phyloP scores from a whole-genome alignment of 1,140 invertebrate genomes.

The Dicyema japonicum region DNA sequence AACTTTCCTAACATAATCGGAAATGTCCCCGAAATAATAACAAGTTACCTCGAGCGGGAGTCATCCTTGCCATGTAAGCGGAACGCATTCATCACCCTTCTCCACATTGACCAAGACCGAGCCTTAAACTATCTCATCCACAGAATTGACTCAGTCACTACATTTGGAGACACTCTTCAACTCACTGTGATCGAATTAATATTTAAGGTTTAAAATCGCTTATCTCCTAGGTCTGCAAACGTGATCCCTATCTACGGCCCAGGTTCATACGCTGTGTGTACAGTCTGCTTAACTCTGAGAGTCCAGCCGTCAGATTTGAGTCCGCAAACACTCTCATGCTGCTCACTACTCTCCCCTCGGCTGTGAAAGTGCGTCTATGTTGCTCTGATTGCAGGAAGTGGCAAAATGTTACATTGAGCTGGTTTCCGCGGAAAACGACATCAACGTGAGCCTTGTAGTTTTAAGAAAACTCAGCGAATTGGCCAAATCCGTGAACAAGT shows the following conservation, averaged over 20 bases:
- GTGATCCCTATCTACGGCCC: slow-evolving; percentile 53
- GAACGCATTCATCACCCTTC: slow-evolving; percentile 89
- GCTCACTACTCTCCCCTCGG: slow-evolving; percentile 66
- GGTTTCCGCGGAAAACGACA: slow-evolving; percentile 91
- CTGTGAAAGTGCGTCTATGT: too few relatives aligned
- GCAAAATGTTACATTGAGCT: slow-evolving; percentile 88
- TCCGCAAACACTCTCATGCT: slow-evolving; percentile 95
- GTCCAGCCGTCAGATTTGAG: slow-evolving; percentile 81
- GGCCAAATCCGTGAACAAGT: too few relatives aligned
- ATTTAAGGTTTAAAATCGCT: slow-evolving; percentile 93
- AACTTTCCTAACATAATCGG: too few relatives aligned
- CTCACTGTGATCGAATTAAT: slow-evolving; percentile 92
- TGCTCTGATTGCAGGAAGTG: too few relatives aligned
- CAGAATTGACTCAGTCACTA: slow-evolving; percentile 48
- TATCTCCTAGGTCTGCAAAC: too few relatives aligned
- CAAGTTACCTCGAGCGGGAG: too few relatives aligned
- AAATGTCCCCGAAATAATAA: too few relatives aligned
- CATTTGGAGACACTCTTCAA: slow-evolving; percentile 84
- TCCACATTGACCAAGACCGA: slow-evolving; percentile 62
- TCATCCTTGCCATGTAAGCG: slow-evolving; percentile 89
- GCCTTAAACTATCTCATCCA: slow-evolving; percentile 63
- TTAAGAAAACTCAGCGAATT: too few relatives aligned
- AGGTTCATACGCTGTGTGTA: slow-evolving; percentile 87
- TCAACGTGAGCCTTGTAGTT: slow-evolving; percentile 97
- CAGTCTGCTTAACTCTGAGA: slow-evolving; percentile 69